phyloP scores from a whole-genome alignment of 2,888 invertebrate species.

The Sympetrum striolatum region DNA sequence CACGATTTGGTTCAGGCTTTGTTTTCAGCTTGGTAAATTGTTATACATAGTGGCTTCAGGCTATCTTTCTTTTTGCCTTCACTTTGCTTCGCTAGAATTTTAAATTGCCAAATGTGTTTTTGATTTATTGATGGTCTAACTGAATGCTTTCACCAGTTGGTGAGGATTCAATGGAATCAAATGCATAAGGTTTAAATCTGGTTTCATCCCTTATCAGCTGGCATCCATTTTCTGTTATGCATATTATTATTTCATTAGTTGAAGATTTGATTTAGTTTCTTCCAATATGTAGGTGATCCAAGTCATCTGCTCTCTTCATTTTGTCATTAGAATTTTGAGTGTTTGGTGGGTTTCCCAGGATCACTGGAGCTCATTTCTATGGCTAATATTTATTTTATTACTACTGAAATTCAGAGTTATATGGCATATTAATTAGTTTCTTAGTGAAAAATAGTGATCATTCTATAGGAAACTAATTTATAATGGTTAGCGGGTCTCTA shows the following conservation, averaged over 20 bases:
- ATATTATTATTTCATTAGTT: no score
- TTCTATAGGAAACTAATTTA: neutral
- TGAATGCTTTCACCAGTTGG: no score
- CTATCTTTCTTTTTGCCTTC: neutral
- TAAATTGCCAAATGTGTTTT: neutral
- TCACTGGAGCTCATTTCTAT: neutral
- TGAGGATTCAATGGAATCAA: no score
- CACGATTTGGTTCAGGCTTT: neutral
- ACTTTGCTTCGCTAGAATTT: neutral
- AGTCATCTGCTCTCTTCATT: conserved; percentile 37
- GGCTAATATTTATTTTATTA: conserved; percentile 2
- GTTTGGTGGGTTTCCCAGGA: conserved; percentile 20
- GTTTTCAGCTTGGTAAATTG: neutral
- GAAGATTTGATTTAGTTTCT: no score
- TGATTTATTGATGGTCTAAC: neutral
- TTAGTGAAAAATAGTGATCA: neutral
- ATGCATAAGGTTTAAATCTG: neutral
- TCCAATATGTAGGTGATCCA: neutral
- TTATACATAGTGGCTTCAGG: neutral
- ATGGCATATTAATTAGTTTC: conserved; percentile 1
- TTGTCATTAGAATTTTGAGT: neutral
- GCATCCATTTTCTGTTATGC: no score
- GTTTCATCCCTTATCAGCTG: neutral
- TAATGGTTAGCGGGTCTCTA: conserved; percentile 12
- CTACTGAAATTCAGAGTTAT: neutral